Evolutionary conservation across 2,888 invertebrate species (phyloP).

Genomic region (Ornithoptera priamus): DNA sequence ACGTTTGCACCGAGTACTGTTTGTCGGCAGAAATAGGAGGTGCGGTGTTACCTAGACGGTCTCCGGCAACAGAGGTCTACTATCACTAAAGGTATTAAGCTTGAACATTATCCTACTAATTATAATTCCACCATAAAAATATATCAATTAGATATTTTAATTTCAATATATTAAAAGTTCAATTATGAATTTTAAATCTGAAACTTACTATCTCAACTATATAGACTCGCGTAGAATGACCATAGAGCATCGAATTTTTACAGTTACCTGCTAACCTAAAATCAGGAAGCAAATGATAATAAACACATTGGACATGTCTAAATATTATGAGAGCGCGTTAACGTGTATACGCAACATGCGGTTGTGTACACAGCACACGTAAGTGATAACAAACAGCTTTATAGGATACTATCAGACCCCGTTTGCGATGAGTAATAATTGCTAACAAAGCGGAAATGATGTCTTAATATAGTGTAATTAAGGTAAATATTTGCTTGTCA

Average conservation of each 20-base stretch:
- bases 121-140: no score
- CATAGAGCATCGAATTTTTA: constrained; percentile 5
- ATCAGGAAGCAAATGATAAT: constrained; percentile 23
- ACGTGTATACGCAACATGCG: constrained; percentile 13
- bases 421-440: constrained; percentile 16
- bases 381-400: constrained; percentile 26
- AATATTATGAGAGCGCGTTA: constrained; percentile 28
- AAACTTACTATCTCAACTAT: neutral
- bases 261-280: constrained; percentile 11
- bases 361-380: constrained; percentile 22
- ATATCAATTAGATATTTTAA: no score
- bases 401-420: constrained; percentile 18
- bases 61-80: no score
- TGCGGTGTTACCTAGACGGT: no score
- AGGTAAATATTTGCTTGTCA: constrained; percentile 5
- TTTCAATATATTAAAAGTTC: no score
- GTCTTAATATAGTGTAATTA: constrained; percentile 3
- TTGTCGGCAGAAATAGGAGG: no score
- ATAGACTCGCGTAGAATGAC: neutral
- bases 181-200: no score
- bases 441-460: neutral
- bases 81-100: no score
- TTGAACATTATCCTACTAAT: no score
- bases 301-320: constrained; percentile 25
- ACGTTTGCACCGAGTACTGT: no score